Evolutionary conservation across 2,113 vertebrate species (phyloP), one percentile per base, ranked within the genome.

Genomic region (Thunnus maccoyii): DNA sequence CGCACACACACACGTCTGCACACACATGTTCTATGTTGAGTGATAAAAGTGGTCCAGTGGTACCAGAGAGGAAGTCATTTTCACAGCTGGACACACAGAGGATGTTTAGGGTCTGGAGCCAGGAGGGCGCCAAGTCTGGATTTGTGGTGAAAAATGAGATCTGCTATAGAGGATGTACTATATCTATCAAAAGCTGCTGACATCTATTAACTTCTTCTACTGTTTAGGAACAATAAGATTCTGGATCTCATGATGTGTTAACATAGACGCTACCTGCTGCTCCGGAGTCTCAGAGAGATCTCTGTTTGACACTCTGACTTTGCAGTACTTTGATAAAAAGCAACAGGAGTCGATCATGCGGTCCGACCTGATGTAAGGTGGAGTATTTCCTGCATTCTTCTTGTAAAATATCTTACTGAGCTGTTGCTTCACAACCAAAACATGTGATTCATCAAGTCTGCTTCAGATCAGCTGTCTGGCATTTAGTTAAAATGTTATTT

Each of bases 21-120:
- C 51, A 62, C 14, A n/a, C n/a, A 17, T 14, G 51, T 47, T 65
- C 16, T 52, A 20, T 14, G 41, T 72, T 54, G 2, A 48, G 30
- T 16, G 5, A 2, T 41, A 14, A 20, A 25, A 54, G 15, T 41
- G 3, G 46, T 5, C 54, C 12, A 12, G 47, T 27, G 56, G 60
- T 58, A 80, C 54, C 66, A 30, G 71, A 62, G 32, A 41, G 64
- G 61, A 86, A 65, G 76, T 72, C 0, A 3, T 65, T 68, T 70
- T 76, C 78, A 75, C 82, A 82, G 82, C 66, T 75, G 79, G 78
- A 70, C 56, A 30, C 67, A 13, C 46, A 17, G 9, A 36, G 15
- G 32, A 54, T 36, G 54, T 7, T 2, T n/a, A 54, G 13, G 65
- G 0, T 7, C 75, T 56, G 70, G 54, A 66, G 61, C 47, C 75